These are phyloP conservation scores for Holotrichia oblita DNA, from an alignment of 1,140 invertebrate genomes.

Conservation along the genomic window DNA sequence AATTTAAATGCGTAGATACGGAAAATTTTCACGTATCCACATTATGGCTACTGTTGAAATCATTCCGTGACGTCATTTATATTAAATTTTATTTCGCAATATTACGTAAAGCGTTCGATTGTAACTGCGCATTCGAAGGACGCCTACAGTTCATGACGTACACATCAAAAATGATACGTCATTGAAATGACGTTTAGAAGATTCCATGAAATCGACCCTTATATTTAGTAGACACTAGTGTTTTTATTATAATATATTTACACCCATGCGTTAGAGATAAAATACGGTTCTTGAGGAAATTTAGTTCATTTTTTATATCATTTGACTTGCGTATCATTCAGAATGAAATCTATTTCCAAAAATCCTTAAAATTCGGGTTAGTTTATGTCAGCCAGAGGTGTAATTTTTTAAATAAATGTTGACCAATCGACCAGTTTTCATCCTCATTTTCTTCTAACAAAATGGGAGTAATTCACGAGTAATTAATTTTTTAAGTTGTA, in stretches of 20 bases:
- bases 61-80: not conserved
- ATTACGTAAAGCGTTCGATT: constrained; percentile 36
- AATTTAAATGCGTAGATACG: not conserved
- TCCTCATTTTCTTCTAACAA: too few relatives aligned
- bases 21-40: not conserved
- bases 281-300: too few relatives aligned
- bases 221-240: not conserved
- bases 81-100: constrained; percentile 39
- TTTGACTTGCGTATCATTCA: too few relatives aligned
- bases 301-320: too few relatives aligned
- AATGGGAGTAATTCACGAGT: too few relatives aligned
- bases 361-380: too few relatives aligned
- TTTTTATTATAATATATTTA: not conserved
- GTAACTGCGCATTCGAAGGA: constrained; percentile 29
- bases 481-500: too few relatives aligned
- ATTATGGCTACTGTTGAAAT: not conserved
- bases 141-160: constrained; percentile 34
- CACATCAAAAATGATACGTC: constrained; percentile 31
- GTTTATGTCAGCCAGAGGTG: too few relatives aligned
- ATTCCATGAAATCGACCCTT: constrained; percentile 33
- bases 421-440: too few relatives aligned
- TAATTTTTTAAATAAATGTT: too few relatives aligned
- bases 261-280: not conserved
- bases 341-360: too few relatives aligned
- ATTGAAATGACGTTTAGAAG: constrained; percentile 34